Evolutionary conservation across 2,797 vertebrate genomes (phyloP).

Genomic region (Spinibarbus caldwelli): DNA sequence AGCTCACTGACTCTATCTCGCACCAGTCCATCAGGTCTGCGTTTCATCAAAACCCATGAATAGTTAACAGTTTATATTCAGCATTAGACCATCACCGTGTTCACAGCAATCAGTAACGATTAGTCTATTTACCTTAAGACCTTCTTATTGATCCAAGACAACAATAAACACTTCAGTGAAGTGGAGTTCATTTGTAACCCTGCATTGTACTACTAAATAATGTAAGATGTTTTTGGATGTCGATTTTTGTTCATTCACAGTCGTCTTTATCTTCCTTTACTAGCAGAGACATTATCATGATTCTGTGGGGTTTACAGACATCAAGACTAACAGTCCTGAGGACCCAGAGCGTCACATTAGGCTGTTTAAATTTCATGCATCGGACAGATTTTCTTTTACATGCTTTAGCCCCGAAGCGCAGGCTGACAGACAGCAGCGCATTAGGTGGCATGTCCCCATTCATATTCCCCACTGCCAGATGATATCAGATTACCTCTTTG

Average conservation of each 20-base stretch:
- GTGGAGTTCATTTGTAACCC: conserved; percentile 22
- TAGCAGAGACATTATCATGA: background rate
- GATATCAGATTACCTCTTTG: conserved; percentile 46
- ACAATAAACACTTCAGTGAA: conserved; percentile 25
- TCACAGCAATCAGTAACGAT: conserved; percentile 34
- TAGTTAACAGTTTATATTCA: conserved; percentile 10
- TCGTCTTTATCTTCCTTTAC: background rate
- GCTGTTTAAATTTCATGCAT: conserved; percentile 21
- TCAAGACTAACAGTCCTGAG: conserved; percentile 1
- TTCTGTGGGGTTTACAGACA: background rate
- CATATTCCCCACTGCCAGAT: conserved; percentile 44
- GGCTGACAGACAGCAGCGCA: conserved; percentile 36
- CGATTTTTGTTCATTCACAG: background rate
- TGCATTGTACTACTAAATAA: conserved; percentile 12
- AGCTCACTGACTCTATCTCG: conserved; percentile 2
- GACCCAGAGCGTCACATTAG: conserved; percentile 13
- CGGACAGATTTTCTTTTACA: conserved; percentile 34
- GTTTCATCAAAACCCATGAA: conserved; percentile 6
- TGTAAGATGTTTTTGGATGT: background rate
- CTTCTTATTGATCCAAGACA: conserved; percentile 44
- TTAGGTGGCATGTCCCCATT: conserved; percentile 48
- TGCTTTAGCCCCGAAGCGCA: background rate
- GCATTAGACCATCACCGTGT: background rate
- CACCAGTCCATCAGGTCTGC: conserved; percentile 10
- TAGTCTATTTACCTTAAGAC: conserved; percentile 29